Evolutionary conservation across 2,888 invertebrate species (phyloP).

Genomic region (Cephus pulcher): DNA sequence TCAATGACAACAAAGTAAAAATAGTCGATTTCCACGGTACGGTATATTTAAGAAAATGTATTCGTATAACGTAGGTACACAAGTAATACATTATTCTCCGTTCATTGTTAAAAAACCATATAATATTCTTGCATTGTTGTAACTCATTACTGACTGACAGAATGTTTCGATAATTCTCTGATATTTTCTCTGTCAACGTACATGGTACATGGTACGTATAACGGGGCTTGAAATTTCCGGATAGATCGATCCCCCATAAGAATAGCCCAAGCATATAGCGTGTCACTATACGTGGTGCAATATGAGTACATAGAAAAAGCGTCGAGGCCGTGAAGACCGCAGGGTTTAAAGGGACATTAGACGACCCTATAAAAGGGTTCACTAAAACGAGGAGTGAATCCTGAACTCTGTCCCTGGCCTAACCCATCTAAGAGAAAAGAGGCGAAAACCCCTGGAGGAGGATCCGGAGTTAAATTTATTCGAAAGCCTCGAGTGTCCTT

Average conservation of each 20-base stretch:
- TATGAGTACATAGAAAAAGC: background rate
- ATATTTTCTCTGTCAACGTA: background rate
- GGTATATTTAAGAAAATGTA: background rate
- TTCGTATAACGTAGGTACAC: background rate
- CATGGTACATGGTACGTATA: background rate
- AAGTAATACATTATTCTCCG: background rate
- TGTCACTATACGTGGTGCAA: background rate
- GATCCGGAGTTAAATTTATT: background rate
- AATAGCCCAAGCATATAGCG: background rate
- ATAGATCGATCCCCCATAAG: background rate
- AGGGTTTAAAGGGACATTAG: constrained; percentile 11
- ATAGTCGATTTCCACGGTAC: background rate
- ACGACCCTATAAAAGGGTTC: constrained; percentile 16
- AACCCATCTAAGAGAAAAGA: background rate
- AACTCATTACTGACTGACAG: background rate
- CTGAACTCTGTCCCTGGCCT: background rate
- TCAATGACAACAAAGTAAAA: too few species aligned
- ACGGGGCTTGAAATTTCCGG: background rate
- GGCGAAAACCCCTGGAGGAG: background rate
- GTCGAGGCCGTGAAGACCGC: background rate
- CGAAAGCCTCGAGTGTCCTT: background rate
- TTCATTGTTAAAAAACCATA: background rate
- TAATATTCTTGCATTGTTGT: background rate
- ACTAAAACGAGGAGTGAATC: constrained; percentile 19
- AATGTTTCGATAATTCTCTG: background rate